Evolutionary conservation across 2,888 invertebrate genomes (phyloP), one percentile per base, ranked within the genome.

Genomic region (Sminthurides aquaticus): DNA sequence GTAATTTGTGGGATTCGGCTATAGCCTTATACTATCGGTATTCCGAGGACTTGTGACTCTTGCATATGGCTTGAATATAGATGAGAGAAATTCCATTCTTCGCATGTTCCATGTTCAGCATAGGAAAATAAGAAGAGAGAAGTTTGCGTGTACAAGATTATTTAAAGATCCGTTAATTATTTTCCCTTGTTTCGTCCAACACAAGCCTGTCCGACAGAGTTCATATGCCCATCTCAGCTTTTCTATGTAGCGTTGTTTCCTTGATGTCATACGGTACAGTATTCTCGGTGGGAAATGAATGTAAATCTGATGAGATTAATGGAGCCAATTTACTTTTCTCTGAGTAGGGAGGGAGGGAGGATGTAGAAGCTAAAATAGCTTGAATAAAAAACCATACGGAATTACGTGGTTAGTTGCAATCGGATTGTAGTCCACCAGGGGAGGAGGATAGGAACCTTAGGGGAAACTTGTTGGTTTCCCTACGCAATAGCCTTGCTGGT

Each of bases 101-200:
- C 5, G 5, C 20, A 8, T 11, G 43, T 20, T 52, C 5, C 8
- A 15, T 8, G 20, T 52, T 52, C 5, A 5, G 5, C 8, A 52
- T 8, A 18, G 15, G 8, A 20, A 18, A 18, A 8, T 8, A 20
- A 52, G 20, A 20, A 52, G 20, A 15, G 52, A 22, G 52, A 20
- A 22, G 3, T 15, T 52, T 52, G 52, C 52, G 52, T 52, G 52
- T 22, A 52, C 18, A 22, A 20, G 52, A 52, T 52, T 52, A 52
- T 52, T 52, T 52, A 20, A 20, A 52, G 52, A 52, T 52, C 22
- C 20, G 52, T 52, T 52, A 52, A 52, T 52, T 52, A 52, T 52
- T 52, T 52, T 52, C 20, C 52, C 5, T 20, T 20, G 52, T 8
- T n/a, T n/a, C n/a, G n/a, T n/a, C n/a, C 18, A 43, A 18, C 43